These are phyloP conservation scores for Vidua macroura DNA, from an alignment of 2,113 vertebrate species.

Conservation along the genomic window DNA sequence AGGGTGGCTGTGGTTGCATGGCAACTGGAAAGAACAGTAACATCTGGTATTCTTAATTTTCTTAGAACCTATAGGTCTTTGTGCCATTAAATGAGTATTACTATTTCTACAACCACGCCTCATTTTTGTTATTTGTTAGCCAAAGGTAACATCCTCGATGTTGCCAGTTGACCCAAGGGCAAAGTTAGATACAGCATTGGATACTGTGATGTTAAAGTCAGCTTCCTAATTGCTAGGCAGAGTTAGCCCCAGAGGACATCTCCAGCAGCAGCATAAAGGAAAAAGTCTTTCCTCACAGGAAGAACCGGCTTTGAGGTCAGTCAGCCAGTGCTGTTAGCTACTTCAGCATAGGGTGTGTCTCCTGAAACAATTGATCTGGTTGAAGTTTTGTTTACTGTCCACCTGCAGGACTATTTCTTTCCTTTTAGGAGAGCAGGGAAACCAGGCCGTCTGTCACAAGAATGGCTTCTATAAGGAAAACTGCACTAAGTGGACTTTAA, in stretches of 20 bases:
- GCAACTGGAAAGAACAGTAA: constrained; percentile 48
- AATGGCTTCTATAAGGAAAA: not conserved
- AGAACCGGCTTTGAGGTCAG: not conserved
- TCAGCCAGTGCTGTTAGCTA: not conserved
- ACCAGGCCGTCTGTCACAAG: not conserved
- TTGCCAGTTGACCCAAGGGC: not conserved
- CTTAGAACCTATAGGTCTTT: not conserved
- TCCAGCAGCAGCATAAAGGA: not conserved
- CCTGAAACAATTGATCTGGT: not conserved
- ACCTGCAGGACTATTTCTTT: not conserved
- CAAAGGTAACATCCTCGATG: not conserved
- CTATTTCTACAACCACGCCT: not conserved
- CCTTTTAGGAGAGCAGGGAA: not conserved
- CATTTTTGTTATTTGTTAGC: not conserved
- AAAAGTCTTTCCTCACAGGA: not conserved
- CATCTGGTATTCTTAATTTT: constrained; percentile 41
- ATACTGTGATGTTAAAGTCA: not conserved
- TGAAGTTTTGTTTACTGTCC: constrained; percentile 9
- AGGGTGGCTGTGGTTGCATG: constrained; percentile 48
- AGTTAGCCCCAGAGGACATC: not conserved
- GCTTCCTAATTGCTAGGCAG: not conserved
- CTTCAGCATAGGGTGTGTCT: not conserved
- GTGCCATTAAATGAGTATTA: not conserved
- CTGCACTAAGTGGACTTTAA: not conserved
- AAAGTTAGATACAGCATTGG: not conserved